A percentile compares a stretch with the other conserved stretches of the same genome.
These are phyloP conservation scores for Hyperoodon ampullatus DNA, from an alignment of 2,113 vertebrate genomes.

Conservation along the genomic window DNA sequence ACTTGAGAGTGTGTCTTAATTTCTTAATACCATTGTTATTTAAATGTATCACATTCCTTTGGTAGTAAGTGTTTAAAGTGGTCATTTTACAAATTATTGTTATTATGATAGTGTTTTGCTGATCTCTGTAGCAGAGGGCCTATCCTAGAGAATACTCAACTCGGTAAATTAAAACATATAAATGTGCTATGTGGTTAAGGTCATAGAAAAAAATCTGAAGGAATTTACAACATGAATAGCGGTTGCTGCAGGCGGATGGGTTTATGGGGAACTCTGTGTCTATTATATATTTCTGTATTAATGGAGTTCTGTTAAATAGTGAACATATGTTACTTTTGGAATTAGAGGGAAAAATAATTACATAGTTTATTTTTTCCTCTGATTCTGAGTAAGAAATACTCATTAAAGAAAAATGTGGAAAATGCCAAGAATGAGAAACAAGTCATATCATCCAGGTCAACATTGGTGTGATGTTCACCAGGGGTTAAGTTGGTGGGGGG, in stretches of 20 bases:
- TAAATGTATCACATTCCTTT: background rate
- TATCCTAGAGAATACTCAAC: background rate
- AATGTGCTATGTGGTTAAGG: background rate
- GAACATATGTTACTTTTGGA: slow-evolving; percentile 64
- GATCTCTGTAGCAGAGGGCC: background rate
- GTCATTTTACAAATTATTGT: background rate
- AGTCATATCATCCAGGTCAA: background rate
- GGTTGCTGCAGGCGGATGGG: background rate
- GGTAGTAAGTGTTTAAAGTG: background rate
- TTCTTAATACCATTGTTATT: background rate
- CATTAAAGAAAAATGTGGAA: slow-evolving; percentile 46
- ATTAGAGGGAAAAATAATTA: slow-evolving; percentile 53
- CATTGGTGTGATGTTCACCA: background rate
- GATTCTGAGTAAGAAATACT: slow-evolving; percentile 42
- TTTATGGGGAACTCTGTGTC: background rate
- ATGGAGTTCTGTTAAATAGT: slow-evolving; percentile 6
- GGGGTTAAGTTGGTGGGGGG: background rate
- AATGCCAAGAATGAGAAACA: background rate
- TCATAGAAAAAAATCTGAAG: slow-evolving; percentile 10
- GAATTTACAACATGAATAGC: background rate
- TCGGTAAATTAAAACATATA: background rate
- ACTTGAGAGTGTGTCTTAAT: background rate
- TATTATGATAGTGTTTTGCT: background rate
- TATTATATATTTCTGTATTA: slow-evolving; percentile 48
- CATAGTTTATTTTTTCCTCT: background rate